Conservation (phyloP, 2,888 invertebrate genomes). For the Pandemis corylana region DNA sequence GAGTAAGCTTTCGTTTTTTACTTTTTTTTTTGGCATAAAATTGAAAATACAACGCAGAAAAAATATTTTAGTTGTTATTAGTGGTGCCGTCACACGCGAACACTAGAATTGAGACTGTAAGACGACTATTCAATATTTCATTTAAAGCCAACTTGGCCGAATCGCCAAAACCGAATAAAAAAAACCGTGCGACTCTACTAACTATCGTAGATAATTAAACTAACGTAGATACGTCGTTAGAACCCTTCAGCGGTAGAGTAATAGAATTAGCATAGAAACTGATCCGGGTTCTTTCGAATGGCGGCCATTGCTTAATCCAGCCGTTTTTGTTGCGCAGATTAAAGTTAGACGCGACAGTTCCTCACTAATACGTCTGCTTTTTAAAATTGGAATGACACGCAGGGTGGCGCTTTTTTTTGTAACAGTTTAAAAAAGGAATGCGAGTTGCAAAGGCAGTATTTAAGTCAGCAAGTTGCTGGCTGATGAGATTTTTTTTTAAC, state of each 20-base stretch:
- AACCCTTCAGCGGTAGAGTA: constrained; percentile 19
- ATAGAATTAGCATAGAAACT: constrained; percentile 40
- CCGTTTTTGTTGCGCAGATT: constrained; percentile 7
- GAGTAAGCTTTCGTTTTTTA: no score
- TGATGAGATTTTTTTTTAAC: no score
- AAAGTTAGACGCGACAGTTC: background rate
- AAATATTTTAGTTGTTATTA: no score
- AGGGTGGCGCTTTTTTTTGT: background rate
- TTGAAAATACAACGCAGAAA: no score
- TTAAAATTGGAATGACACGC: background rate
- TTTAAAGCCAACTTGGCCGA: background rate
- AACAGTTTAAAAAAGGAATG: background rate
- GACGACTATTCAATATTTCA: no score
- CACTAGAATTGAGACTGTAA: no score
- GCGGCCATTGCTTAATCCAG: constrained; percentile 21
- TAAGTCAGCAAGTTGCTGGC: no score
- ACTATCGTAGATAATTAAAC: constrained; percentile 22
- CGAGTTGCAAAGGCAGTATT: no score
- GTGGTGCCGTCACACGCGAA: no score
- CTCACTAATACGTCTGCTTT: background rate
- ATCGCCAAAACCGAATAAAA: background rate
- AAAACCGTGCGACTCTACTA: background rate
- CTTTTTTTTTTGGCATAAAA: no score
- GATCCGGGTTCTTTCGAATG: constrained; percentile 33
- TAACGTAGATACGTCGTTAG: constrained; percentile 18